Conservation (phyloP, 2,888 invertebrate species). For the Argyresthia albistria region DNA sequence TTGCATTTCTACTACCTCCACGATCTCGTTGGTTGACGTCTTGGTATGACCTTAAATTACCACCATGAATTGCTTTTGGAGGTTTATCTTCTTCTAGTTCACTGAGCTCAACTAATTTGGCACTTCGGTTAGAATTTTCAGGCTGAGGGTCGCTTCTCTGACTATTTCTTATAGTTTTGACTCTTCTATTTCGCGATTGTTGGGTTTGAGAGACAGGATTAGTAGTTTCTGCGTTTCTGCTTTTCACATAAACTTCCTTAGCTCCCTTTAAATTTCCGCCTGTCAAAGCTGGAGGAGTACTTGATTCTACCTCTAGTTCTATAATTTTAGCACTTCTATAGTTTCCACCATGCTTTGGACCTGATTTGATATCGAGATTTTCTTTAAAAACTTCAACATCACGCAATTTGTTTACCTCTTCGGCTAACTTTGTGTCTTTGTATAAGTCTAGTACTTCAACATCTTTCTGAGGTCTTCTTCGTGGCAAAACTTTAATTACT, state of each 20-base stretch:
- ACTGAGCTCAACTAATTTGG: conserved; percentile 40
- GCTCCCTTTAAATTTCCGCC: not conserved
- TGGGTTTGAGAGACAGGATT: no score
- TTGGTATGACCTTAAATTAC: conserved; percentile 26
- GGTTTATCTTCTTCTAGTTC: conserved; percentile 24
- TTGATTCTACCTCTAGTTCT: conserved; percentile 7
- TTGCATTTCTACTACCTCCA: not conserved
- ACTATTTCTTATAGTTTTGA: no score
- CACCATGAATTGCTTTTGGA: conserved; percentile 22
- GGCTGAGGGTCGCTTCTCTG: conserved; percentile 9
- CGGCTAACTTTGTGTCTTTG: conserved; percentile 53
- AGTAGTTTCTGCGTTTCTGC: no score
- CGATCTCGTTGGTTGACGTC: not conserved
- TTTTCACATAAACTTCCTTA: not conserved
- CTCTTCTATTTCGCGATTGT: no score
- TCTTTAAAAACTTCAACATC: conserved; percentile 57
- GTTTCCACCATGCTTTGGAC: conserved; percentile 61
- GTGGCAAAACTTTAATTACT: conserved; percentile 50
- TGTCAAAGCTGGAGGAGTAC: not conserved
- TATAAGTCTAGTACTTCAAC: conserved; percentile 42
- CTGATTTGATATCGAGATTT: conserved; percentile 35
- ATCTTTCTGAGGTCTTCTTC: conserved; percentile 32
- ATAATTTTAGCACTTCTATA: conserved; percentile 31
- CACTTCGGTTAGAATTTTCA: conserved; percentile 16
- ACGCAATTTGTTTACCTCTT: conserved; percentile 50